Conservation (phyloP, 2,113 vertebrate species). For the Rattus rattus region DNA sequence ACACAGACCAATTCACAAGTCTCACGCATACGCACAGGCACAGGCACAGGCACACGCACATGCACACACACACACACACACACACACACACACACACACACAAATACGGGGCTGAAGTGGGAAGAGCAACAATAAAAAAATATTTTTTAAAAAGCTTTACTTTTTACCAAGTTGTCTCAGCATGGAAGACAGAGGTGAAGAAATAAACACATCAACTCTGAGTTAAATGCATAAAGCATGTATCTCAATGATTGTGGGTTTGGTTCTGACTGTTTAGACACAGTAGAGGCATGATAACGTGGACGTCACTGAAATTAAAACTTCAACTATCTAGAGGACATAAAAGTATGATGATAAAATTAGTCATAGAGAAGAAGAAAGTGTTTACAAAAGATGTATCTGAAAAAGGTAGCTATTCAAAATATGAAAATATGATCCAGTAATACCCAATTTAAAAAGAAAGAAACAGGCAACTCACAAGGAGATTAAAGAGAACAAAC, state of each 20-base stretch:
- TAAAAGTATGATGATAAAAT: too few species aligned
- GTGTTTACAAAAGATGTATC: not conserved
- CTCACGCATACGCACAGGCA: too few species aligned
- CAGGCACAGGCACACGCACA: not conserved
- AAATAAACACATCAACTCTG: not conserved
- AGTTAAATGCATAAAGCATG: not conserved
- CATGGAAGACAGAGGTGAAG: not conserved
- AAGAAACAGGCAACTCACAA: not conserved
- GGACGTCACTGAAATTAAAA: not conserved
- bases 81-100: not conserved
- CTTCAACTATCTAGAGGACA: too few species aligned
- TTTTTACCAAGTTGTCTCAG: not conserved
- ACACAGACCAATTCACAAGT: not conserved
- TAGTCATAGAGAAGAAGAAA: not conserved
- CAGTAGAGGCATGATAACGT: not conserved
- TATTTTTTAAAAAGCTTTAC: not conserved
- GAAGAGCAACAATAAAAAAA: not conserved
- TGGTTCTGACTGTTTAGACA: not conserved
- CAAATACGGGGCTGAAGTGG: not conserved
- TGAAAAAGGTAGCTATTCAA: not conserved
- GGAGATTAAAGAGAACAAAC: not conserved
- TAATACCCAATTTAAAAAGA: not conserved
- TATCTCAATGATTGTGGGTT: accelerated
- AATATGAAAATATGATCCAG: not conserved
- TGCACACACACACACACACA: not conserved